Base-by-base conservation (phyloP, 2,888 invertebrate species). In the Acleris cristana region DNA sequence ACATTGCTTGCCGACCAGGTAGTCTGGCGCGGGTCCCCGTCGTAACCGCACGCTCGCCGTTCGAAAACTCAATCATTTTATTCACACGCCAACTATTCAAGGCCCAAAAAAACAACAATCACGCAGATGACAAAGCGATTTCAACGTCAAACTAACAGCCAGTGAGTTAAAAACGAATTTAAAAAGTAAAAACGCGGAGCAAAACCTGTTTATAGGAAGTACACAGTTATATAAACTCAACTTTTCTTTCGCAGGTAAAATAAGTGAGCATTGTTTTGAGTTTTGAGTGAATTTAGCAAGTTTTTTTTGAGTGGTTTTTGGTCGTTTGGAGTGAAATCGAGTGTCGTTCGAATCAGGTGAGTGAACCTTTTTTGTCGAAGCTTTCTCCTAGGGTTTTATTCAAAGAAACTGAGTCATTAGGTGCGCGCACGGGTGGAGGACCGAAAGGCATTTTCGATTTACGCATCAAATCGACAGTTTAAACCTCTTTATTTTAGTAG, bases 191-290 rank as follows among this genome's bases (percentile, higher is more conserved):
- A 54, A 70, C 65, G 65, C 68, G 70, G 69, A 69, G 63, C 53
- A 58, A 72, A 84, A 85, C 84, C 82, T 80, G 88, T 87, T 79
- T 69, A 69, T 81, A 84, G 86, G 85, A 87, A 87, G 85, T 83
- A 77, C 75, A 85, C 85, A 84, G 89, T 89, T 88, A 89, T 81
- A 88, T 89, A 88, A 89, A 88, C 79, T 72, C 80, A 75, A 76
- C 74, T 80, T 86, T 85, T 86, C 86, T 83, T 87, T 87, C 76
- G 80, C 87, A 82, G 81, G 80, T 80, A 78, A 72, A 76, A 75
- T 74, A 76, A 74, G 76, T 76, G 40, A 14, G 77, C 70, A 70
- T 60, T 70, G 61, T 76, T 79, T 79, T 48, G 48, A 40, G 77
- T 86, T 81, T 83, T 81, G 83, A 83, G 86, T 80, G 74, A 74